Evolutionary conservation across 2,113 vertebrate genomes (phyloP).

Genomic region (Tretioscincus oriximinensis): DNA sequence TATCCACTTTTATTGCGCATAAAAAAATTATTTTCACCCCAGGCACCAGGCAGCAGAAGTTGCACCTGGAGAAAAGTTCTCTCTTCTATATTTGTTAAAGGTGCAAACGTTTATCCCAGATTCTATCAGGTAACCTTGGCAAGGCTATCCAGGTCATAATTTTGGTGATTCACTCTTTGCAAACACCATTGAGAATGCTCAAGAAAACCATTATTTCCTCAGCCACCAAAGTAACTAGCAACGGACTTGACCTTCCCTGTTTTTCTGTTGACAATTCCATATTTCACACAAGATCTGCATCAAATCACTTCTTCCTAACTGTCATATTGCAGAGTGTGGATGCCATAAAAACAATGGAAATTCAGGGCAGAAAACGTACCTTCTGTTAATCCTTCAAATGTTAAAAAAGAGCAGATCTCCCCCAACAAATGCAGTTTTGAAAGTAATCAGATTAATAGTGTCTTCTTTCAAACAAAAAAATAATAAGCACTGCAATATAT

Average conservation of each 20-base stretch:
- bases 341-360: not conserved
- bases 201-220: no score
- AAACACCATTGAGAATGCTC: no score
- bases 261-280: not conserved
- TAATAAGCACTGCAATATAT: rapidly evolving
- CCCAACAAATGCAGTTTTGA: not conserved
- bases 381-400: not conserved
- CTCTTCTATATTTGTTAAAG: no score
- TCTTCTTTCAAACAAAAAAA: rapidly evolving
- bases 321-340: rapidly evolving
- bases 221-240: no score
- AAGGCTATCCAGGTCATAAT: no score
- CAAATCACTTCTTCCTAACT: not conserved
- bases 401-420: not conserved
- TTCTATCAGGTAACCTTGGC: no score
- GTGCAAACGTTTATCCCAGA: no score
- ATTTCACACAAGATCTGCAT: not conserved
- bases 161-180: not conserved
- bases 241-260: not conserved
- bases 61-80: no score
- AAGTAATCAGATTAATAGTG: rapidly evolving
- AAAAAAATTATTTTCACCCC: no score
- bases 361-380: not conserved
- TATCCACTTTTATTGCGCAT: no score
- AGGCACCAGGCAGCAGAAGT: no score